These are phyloP conservation scores for Danio tinwini DNA, from an alignment of 2,797 vertebrate genomes.

Conservation along the genomic window DNA sequence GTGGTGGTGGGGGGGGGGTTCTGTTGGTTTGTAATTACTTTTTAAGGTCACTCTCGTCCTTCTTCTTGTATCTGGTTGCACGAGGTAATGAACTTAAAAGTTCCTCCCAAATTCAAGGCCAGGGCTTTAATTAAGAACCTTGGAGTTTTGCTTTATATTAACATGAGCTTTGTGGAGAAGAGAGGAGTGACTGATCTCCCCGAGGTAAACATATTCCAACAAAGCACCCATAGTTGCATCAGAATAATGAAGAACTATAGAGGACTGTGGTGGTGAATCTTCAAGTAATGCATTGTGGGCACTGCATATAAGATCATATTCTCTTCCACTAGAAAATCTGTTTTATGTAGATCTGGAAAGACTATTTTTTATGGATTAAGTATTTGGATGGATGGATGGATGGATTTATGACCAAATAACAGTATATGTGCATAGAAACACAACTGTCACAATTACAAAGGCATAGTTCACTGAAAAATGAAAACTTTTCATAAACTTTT, in stretches of 20 bases:
- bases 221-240: constrained; percentile 6
- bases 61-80: neutral
- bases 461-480: neutral
- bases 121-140: neutral
- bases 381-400: neutral
- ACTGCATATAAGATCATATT: constrained; percentile 1
- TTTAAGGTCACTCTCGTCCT: constrained; percentile 43
- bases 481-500: too few species aligned
- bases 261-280: constrained; percentile 8
- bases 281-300: neutral
- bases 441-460: neutral
- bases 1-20: neutral
- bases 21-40: constrained; percentile 32
- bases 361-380: neutral
- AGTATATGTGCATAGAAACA: constrained; percentile 1
- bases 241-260: neutral
- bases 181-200: constrained; percentile 9
- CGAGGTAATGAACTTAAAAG: constrained; percentile 34
- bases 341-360: constrained; percentile 12
- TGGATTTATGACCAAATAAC: neutral
- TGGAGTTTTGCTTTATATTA: constrained; percentile 15
- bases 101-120: neutral
- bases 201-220: constrained; percentile 17
- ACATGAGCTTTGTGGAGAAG: constrained; percentile 6
- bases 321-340: neutral